Evolutionary conservation across 2,113 vertebrate species (phyloP).

Genomic region (Semicossyphus pulcher): DNA sequence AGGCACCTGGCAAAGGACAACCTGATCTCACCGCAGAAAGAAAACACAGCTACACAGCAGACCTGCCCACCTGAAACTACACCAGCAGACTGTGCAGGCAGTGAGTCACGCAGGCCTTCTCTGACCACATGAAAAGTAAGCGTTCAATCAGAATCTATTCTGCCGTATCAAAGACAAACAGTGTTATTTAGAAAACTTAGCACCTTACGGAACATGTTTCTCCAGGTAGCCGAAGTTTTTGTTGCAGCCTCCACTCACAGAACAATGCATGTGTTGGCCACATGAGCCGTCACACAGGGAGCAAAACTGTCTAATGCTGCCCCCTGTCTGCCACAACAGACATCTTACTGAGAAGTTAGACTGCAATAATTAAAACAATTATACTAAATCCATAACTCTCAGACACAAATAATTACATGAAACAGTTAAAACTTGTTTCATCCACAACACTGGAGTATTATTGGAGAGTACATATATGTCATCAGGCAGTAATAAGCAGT

Average conservation of each 20-base stretch:
- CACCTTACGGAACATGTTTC: no score
- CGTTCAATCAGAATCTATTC: background rate
- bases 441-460: background rate
- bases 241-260: slow-evolving; percentile 15
- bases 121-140: slow-evolving; percentile 6
- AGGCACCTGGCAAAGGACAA: slow-evolving; percentile 63
- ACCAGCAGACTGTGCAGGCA: slow-evolving; percentile 8
- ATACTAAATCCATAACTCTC: background rate
- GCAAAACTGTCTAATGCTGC: slow-evolving; percentile 80
- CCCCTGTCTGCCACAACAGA: slow-evolving; percentile 75
- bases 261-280: slow-evolving; percentile 4
- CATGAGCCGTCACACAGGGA: slow-evolving; percentile 13
- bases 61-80: slow-evolving; percentile 48
- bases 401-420: background rate
- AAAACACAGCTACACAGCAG: slow-evolving; percentile 51
- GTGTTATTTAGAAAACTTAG: no score
- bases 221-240: slow-evolving; percentile 32
- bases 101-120: background rate
- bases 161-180: slow-evolving; percentile 5
- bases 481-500: background rate
- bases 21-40: slow-evolving; percentile 46
- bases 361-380: slow-evolving; percentile 32
- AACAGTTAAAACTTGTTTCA: background rate
- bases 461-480: background rate
- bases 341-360: slow-evolving; percentile 8